phyloP scores from a whole-genome alignment of 1,140 invertebrate genomes.

The Geopemphigus sp. region DNA sequence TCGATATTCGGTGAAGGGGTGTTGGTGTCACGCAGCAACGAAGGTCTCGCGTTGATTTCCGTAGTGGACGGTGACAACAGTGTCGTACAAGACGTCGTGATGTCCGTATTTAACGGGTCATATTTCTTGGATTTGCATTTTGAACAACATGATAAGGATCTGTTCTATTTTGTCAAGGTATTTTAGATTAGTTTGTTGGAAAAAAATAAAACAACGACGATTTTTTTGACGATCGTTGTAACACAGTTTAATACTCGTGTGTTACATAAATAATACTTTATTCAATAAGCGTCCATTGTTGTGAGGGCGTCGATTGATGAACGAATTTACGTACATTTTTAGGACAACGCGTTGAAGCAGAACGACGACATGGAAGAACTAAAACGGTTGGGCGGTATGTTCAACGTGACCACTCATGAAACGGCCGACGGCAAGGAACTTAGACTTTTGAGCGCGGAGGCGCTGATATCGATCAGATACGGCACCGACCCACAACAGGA shows the following conservation, averaged over 20 bases:
- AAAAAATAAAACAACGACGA: no score
- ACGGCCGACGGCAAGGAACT: slow-evolving; percentile 77
- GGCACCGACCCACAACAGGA: slow-evolving; percentile 84
- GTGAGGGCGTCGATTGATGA: not conserved
- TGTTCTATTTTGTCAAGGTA: slow-evolving; percentile 90
- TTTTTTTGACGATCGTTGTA: no score
- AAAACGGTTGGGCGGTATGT: slow-evolving; percentile 78
- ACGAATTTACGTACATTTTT: not conserved
- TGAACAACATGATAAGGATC: slow-evolving; percentile 86
- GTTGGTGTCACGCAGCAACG: slow-evolving; percentile 74
- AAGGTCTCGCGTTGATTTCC: slow-evolving; percentile 75
- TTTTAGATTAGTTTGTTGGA: no score
- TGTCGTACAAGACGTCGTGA: slow-evolving; percentile 87
- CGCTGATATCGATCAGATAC: slow-evolving; percentile 80
- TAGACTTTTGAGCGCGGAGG: slow-evolving; percentile 79
- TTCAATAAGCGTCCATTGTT: no score
- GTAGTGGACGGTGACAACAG: slow-evolving; percentile 81
- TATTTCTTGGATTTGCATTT: slow-evolving; percentile 88
- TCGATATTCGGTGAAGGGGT: slow-evolving; percentile 88
- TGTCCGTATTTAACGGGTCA: slow-evolving; percentile 90
- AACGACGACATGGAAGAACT: slow-evolving; percentile 86
- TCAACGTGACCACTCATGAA: slow-evolving; percentile 91
- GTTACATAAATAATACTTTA: no score
- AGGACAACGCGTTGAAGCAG: slow-evolving; percentile 78
- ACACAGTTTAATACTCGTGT: no score